A percentile compares a stretch with the other conserved stretches of the same genome.
These are phyloP conservation scores for Fragum sueziense DNA, from an alignment of 2,888 invertebrate genomes.

Conservation along the genomic window DNA sequence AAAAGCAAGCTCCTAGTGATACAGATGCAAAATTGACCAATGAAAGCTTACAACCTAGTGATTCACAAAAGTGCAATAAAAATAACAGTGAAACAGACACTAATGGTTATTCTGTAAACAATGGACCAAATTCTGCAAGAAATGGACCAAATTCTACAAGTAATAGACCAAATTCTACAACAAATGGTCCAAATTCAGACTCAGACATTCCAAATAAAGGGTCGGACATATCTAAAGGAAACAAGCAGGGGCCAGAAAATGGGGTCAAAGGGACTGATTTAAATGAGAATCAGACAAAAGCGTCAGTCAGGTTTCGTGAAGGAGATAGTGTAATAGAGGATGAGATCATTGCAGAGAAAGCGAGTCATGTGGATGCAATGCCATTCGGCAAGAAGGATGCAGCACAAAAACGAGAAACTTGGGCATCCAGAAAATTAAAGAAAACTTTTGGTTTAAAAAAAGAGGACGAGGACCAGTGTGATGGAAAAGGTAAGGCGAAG, in stretches of 20 bases:
- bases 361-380: constrained; percentile 35
- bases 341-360: constrained; percentile 36
- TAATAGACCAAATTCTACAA: not conserved
- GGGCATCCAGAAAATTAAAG: constrained; percentile 62
- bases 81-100: not conserved
- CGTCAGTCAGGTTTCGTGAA: constrained; percentile 43
- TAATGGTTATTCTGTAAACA: not conserved
- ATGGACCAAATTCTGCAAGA: not conserved
- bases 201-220: not conserved
- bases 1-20: not conserved
- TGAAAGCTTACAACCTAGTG: not conserved
- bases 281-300: constrained; percentile 53
- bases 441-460: constrained; percentile 46
- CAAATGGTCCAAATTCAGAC: not conserved
- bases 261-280: constrained; percentile 35
- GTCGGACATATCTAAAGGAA: not conserved
- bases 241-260: not conserved
- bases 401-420: constrained; percentile 54
- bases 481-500: constrained; percentile 55
- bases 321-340: constrained; percentile 31
- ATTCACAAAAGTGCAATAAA: constrained; percentile 9
- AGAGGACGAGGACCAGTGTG: constrained; percentile 45
- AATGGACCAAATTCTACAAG: not conserved
- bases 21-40: not conserved
- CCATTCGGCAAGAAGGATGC: constrained; percentile 46